A percentile compares a stretch with the other conserved stretches of the same genome.
These are phyloP conservation scores for Parazoanthus swiftii DNA, from an alignment of 92 coral and sea anemone genomes.

Conservation along the genomic window DNA sequence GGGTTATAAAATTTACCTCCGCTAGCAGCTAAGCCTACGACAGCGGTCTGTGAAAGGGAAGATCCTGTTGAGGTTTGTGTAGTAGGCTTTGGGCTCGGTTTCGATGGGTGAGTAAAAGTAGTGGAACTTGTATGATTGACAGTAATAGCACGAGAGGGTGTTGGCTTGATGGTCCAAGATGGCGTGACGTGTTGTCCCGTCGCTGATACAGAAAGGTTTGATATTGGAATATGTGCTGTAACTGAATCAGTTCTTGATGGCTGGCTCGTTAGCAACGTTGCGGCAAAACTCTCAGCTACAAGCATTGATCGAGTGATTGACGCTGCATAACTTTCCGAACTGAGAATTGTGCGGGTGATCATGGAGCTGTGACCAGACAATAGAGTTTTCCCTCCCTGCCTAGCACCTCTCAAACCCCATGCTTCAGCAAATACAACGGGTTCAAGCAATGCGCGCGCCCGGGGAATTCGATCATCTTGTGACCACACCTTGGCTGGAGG, in stretches of 20 bases:
- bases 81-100: not conserved
- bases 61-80: not conserved
- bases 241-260: not conserved
- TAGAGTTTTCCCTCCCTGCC: not conserved
- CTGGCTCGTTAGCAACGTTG: not conserved
- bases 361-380: not conserved
- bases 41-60: not conserved
- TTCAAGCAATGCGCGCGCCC: not conserved
- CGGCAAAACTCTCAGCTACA: not conserved
- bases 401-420: not conserved
- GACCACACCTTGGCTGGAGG: not conserved
- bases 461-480: not conserved
- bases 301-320: not conserved
- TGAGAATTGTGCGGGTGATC: not conserved
- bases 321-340: not conserved
- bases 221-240: not conserved
- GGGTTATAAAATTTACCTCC: not conserved
- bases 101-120: not conserved
- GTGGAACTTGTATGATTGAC: not conserved
- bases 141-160: not conserved
- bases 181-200: not conserved
- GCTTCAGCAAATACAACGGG: not conserved
- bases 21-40: not conserved
- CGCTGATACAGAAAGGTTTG: not conserved
- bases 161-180: slow-evolving; percentile 16